phyloP scores from a whole-genome alignment of 2,888 invertebrate genomes.

The Teleiodes luculella region DNA sequence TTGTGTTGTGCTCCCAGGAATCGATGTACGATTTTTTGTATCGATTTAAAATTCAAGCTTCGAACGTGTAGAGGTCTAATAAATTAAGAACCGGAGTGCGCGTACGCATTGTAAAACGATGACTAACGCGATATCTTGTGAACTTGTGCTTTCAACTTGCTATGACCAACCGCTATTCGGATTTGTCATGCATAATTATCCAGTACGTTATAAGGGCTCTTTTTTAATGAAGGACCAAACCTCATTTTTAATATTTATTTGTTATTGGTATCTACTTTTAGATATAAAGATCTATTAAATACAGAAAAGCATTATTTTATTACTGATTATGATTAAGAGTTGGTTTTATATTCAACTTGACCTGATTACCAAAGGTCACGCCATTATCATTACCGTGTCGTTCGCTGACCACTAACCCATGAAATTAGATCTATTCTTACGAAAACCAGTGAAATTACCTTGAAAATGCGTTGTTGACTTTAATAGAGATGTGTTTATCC shows the following conservation, averaged over 20 bases:
- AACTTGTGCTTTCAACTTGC: background rate
- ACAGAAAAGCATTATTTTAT: too few relatives aligned
- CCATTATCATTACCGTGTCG: constrained; percentile 10
- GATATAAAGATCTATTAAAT: too few relatives aligned
- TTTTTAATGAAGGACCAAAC: too few relatives aligned
- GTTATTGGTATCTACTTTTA: too few relatives aligned
- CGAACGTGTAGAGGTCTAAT: constrained; percentile 41
- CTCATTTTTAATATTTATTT: background rate
- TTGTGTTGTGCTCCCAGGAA: constrained; percentile 32
- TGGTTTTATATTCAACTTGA: too few relatives aligned
- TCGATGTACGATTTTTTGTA: constrained; percentile 25
- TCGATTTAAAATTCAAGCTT: constrained; percentile 36
- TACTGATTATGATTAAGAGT: too few relatives aligned
- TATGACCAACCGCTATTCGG: constrained; percentile 7
- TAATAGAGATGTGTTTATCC: constrained; percentile 26
- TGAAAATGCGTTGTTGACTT: constrained; percentile 29
- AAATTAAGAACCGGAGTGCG: constrained; percentile 55
- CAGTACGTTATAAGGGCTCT: background rate
- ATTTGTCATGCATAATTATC: background rate
- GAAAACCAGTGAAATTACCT: constrained; percentile 24
- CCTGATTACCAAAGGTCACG: constrained; percentile 11
- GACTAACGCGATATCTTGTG: constrained; percentile 28
- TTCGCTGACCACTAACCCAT: constrained; percentile 22
- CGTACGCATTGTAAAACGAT: constrained; percentile 64
- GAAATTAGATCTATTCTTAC: constrained; percentile 20